Base-by-base conservation (phyloP, 2,888 invertebrate species). In the Microplitis manilae region DNA sequence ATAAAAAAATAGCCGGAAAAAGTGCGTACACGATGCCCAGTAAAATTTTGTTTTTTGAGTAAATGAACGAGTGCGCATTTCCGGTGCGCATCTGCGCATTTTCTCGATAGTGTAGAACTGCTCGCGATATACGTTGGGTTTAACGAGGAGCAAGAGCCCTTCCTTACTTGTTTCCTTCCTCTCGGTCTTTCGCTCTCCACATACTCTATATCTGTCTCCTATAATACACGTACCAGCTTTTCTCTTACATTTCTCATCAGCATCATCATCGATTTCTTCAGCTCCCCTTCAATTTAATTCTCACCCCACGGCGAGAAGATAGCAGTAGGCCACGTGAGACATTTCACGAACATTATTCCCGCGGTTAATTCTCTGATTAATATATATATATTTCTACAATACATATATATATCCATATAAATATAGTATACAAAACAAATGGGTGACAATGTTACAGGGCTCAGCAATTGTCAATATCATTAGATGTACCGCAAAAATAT, bases 11-110 rank as follows among this genome's bases (percentile, higher is more conserved):
- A 30, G 2, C 30, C 30, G 30, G 1, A 30, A 30, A 30, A 30
- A 30, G 30, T 30, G 30, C 30, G 30, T 30, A 30, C 30, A 30
- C 30, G 30, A 20, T 30, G 4, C 30, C 30, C 30, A 30, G 30
- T 30, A 30, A 30, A 1, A 4, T 30, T 30, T 30, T 30, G 2
- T 20, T 30, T 30, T 30, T 30, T 2, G 30, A 30, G 30, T 4
- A 30, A 30, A 30, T 4, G 30, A 30, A 30, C 30, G 30, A 30
- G 7, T 65, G 72, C 72, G 72, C 72, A 72, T 72, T 72, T 72
- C 39, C 39, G 20, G 20, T 62, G 72, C 72, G 72, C 72, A 72
- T 72, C 64, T 72, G 72, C 72, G 62, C 64, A 64, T 72, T 72
- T 71, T 72, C 72, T 64, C 15, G 20, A 30, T 38, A 72, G 64